phyloP scores from a whole-genome alignment of 2,888 invertebrate genomes.

The Cephus runcator region DNA sequence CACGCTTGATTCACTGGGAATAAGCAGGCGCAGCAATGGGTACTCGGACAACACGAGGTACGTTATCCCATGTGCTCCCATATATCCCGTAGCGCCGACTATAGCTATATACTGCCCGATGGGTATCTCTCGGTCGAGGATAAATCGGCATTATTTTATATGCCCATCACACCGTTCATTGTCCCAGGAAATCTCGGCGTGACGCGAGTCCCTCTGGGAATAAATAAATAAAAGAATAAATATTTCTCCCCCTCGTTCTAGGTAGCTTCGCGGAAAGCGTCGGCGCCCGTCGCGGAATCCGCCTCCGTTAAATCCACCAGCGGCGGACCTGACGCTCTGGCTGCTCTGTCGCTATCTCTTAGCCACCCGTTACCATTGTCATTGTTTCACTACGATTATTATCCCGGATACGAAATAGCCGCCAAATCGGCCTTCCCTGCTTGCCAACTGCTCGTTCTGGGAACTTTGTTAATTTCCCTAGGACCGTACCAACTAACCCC shows the following conservation, averaged over 20 bases:
- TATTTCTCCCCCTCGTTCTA: conserved; percentile 7
- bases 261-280: too few species aligned
- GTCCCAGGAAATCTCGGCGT: conserved; percentile 46
- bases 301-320: background rate
- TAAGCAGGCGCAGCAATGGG: background rate
- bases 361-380: background rate
- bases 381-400: background rate
- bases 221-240: conserved; percentile 57
- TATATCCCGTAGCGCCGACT: background rate
- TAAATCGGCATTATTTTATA: conserved; percentile 58
- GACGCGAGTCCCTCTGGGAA: conserved; percentile 36
- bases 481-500: background rate
- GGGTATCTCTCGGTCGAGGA: conserved; percentile 55
- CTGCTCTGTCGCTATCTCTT: background rate
- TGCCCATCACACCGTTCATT: conserved; percentile 55
- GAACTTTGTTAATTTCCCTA: background rate
- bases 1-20: background rate
- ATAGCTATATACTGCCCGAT: conserved; percentile 29
- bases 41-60: background rate
- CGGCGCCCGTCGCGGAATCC: background rate
- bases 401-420: background rate
- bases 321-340: too few species aligned
- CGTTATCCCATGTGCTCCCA: background rate
- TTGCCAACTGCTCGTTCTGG: background rate
- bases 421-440: background rate